Base-by-base conservation (phyloP, 2,113 vertebrate genomes). In the Podarcis muralis region DNA sequence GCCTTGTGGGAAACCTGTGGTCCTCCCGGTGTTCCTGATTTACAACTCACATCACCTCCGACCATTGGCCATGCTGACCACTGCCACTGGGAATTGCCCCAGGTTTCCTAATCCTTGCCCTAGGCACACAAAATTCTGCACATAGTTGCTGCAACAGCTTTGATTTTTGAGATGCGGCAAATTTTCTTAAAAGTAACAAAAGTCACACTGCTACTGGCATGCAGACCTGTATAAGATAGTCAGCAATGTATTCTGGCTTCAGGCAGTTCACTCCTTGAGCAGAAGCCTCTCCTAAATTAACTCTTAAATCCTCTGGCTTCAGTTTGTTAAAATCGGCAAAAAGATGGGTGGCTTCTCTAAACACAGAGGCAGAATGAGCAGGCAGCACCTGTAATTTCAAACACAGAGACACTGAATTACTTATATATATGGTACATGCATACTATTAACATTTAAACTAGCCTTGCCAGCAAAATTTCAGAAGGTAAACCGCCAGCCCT, bases 211-310 rank as follows among this genome's bases (percentile, higher is more conserved):
- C 43, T 30, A 68, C 0, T 0, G 0, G 30, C 1, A 6, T 1
- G 89, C 93, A 59, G 89, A 99, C 99, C 98, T 99, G 98, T 97
- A 98, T 98, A 79, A 99, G 98, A 90, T 98, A 99, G 94, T 99
- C 99, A 27, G 99, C 99, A 0, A 99, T 99, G 94, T 98, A 99
- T 83, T 99, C 99, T 0, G 99, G 98, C 85, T 97, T 99, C 86
- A 99, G 92, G 92, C 99, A 99, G 79, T 92, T 96, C 76, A 99
- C 98, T 27, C 98, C 97, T 0, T 98, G 97, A 57, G 97, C 92
- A 37, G 96, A 91, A 0, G 98, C 99, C 40, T 99, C 98, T 0
- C 96, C 91, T 20, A 99, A 65, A 0, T 98, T 95, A 23, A 98
- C 96, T 88, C 95, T 97, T 86, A 94, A 88, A 86, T 99, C 98